A percentile compares a stretch with the other conserved stretches of the same genome.
Evolutionary conservation across 2,888 invertebrate species (phyloP).

Genomic region (Linnaemya tessellans): DNA sequence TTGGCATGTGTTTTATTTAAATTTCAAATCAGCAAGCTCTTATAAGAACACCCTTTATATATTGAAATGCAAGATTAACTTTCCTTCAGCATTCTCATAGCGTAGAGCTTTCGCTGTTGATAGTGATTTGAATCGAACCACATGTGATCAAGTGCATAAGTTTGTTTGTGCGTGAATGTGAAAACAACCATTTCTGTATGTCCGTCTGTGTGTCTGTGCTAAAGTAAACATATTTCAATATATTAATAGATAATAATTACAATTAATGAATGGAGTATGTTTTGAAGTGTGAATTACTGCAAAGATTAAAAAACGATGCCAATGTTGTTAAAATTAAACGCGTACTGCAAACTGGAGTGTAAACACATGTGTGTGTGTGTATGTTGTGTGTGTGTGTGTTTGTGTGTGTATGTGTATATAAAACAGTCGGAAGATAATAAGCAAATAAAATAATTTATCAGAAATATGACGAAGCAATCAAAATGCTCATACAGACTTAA

Average conservation of each 20-base stretch:
- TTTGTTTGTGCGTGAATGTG: background rate
- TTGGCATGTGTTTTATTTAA: too few species aligned
- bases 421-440: slow-evolving; percentile 8
- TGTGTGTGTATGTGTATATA: too few species aligned
- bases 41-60: too few species aligned
- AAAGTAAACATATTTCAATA: background rate
- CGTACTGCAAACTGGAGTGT: background rate
- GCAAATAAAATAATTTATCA: background rate
- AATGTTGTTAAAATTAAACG: background rate
- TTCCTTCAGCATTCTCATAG: too few species aligned
- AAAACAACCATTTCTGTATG: background rate
- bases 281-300: background rate
- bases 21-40: too few species aligned
- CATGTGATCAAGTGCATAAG: background rate
- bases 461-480: background rate
- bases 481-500: background rate
- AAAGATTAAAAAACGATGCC: background rate
- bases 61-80: too few species aligned
- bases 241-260: background rate
- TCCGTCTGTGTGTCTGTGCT: background rate
- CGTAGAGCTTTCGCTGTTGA: background rate
- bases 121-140: background rate
- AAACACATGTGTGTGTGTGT: background rate
- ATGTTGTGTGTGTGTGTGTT: background rate
- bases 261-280: background rate